These are phyloP conservation scores for Ladona fulva DNA, from an alignment of 1,140 invertebrate genomes.

Conservation along the genomic window DNA sequence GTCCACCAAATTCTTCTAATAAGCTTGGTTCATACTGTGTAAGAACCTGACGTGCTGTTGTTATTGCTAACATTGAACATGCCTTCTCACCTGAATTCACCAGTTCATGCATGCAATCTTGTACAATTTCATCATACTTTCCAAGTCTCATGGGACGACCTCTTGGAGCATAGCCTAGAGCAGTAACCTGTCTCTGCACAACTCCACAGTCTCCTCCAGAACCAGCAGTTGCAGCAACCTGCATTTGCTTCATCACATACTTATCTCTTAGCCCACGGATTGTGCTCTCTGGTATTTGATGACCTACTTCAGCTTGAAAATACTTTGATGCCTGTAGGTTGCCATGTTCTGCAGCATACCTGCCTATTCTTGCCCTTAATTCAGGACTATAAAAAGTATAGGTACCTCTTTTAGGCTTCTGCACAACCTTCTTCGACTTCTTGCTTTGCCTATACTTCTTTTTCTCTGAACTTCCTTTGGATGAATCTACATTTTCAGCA, in stretches of 20 bases:
- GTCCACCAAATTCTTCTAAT: conserved; percentile 34
- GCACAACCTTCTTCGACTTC: conserved; percentile 20
- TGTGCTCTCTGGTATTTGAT: conserved; percentile 35
- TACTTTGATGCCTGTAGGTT: conserved; percentile 32
- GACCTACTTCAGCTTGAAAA: conserved; percentile 30
- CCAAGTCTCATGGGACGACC: conserved; percentile 34
- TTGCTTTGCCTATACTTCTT: conserved; percentile 17
- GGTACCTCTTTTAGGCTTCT: conserved; percentile 27
- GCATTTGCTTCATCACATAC: conserved; percentile 30
- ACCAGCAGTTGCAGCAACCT: conserved; percentile 14
- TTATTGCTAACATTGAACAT: conserved; percentile 33
- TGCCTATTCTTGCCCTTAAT: conserved; percentile 34
- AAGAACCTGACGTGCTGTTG: conserved; percentile 35
- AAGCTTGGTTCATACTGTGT: conserved; percentile 33
- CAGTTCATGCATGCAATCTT: conserved; percentile 34
- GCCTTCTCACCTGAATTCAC: conserved; percentile 34
- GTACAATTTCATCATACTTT: conserved; percentile 35
- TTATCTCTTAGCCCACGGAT: conserved; percentile 34
- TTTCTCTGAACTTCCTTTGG: background rate
- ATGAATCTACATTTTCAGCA: no score
- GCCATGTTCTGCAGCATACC: conserved; percentile 35
- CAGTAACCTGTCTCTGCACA: conserved; percentile 27
- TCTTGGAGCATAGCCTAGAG: conserved; percentile 32
- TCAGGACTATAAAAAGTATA: conserved; percentile 35
- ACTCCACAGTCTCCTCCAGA: background rate